A percentile compares a stretch with the other conserved stretches of the same genome.
Conservation (phyloP, 2,797 vertebrate genomes). For the Clarias fuscus region DNA sequence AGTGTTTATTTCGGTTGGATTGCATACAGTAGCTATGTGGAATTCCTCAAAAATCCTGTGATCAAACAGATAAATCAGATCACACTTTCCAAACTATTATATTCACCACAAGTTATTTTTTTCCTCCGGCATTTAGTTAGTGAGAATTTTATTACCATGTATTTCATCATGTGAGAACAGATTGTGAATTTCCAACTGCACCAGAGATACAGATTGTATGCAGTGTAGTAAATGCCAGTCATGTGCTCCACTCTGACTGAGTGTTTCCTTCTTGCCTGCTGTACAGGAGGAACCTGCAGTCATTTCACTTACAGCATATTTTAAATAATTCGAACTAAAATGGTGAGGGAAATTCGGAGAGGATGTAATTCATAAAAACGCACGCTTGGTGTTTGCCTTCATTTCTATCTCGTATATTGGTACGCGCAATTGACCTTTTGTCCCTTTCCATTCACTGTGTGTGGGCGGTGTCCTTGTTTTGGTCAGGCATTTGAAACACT, state of each 20-base stretch:
- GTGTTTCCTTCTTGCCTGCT: neutral
- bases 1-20: neutral
- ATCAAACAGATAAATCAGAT: neutral
- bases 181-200: constrained; percentile 21
- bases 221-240: constrained; percentile 23
- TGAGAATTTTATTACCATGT: neutral
- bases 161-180: neutral
- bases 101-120: neutral
- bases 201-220: constrained; percentile 24
- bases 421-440: neutral
- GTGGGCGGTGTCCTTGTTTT: constrained; percentile 23
- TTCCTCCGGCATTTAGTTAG: neutral
- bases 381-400: neutral
- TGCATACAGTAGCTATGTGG: neutral
- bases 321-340: neutral
- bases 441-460: constrained; percentile 12
- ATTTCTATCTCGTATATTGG: neutral
- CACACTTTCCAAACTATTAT: neutral
- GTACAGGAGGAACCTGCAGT: neutral
- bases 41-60: neutral
- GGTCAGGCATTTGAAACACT: constrained; percentile 46
- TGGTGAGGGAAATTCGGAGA: neutral
- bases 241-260: constrained; percentile 1
- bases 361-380: neutral
- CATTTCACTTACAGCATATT: neutral